Evolutionary conservation across 2,888 invertebrate species (phyloP).

Genomic region (Diaprepes abbreviatus): DNA sequence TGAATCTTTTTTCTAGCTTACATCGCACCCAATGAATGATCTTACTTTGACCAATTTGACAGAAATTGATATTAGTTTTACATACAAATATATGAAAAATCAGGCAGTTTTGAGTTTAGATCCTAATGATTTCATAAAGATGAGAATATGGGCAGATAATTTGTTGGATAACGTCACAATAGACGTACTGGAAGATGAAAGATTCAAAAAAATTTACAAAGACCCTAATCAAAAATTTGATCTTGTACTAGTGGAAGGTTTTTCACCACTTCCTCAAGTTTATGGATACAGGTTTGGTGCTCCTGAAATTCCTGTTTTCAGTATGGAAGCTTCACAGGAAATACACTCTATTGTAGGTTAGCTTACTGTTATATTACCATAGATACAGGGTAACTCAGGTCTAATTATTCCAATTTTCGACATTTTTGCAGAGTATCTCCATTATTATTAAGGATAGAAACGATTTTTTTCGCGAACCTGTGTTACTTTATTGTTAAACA

Average conservation of each 20-base stretch:
- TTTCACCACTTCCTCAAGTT: not conserved
- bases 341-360: not conserved
- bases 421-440: no score
- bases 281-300: not conserved
- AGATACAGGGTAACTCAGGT: no score
- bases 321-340: not conserved
- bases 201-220: not conserved
- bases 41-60: not conserved
- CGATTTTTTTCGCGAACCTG: no score
- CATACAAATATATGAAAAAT: not conserved
- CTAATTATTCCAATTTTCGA: no score
- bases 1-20: not conserved
- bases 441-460: no score
- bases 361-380: no score
- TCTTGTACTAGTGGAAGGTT: not conserved
- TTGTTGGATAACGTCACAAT: not conserved
- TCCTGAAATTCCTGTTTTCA: not conserved
- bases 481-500: no score
- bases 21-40: not conserved
- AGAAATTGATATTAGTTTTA: not conserved
- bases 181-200: not conserved
- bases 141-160: not conserved
- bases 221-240: not conserved
- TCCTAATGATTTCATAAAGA: not conserved
- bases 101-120: not conserved